These are phyloP conservation scores for Melipona bicolor DNA, from an alignment of 2,888 invertebrate genomes.

Conservation along the genomic window DNA sequence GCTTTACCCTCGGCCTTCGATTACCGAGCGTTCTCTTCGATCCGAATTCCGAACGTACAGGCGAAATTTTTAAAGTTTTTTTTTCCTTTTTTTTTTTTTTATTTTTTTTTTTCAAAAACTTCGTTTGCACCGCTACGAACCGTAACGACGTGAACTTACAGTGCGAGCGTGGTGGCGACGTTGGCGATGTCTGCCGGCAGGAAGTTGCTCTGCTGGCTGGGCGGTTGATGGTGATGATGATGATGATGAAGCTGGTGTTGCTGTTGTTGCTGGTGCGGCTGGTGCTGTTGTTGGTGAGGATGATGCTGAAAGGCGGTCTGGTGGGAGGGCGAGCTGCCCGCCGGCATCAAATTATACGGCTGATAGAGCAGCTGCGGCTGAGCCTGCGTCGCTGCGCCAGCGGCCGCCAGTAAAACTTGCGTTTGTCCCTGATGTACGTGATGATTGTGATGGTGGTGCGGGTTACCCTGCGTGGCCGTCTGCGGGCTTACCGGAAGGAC, in stretches of 20 bases:
- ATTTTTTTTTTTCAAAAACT: no score
- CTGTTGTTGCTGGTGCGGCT: slow-evolving; percentile 61
- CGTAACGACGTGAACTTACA: slow-evolving; percentile 71
- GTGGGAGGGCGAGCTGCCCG: slow-evolving; percentile 74
- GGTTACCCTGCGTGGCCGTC: slow-evolving; percentile 82
- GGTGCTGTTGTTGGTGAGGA: slow-evolving; percentile 66
- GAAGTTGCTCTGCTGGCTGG: slow-evolving; percentile 71
- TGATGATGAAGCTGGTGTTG: slow-evolving; percentile 63
- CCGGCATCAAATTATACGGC: slow-evolving; percentile 81
- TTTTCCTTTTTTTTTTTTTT: no score
- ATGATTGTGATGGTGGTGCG: slow-evolving; percentile 76
- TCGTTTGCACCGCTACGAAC: not conserved
- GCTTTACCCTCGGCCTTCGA: not conserved
- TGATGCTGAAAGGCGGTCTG: slow-evolving; percentile 75
- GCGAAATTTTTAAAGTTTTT: not conserved
- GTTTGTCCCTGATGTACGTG: slow-evolving; percentile 76
- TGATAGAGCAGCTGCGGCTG: slow-evolving; percentile 82
- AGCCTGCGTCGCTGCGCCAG: slow-evolving; percentile 65
- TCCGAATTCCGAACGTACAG: not conserved
- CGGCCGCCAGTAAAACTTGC: slow-evolving; percentile 74
- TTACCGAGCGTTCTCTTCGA: not conserved
- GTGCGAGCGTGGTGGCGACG: slow-evolving; percentile 67
- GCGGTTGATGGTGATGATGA: slow-evolving; percentile 66
- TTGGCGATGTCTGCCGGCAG: slow-evolving; percentile 69
- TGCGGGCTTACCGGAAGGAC: slow-evolving; percentile 84